Conservation (phyloP, 2,797 vertebrate species). For the Notolabrus celidotus region DNA sequence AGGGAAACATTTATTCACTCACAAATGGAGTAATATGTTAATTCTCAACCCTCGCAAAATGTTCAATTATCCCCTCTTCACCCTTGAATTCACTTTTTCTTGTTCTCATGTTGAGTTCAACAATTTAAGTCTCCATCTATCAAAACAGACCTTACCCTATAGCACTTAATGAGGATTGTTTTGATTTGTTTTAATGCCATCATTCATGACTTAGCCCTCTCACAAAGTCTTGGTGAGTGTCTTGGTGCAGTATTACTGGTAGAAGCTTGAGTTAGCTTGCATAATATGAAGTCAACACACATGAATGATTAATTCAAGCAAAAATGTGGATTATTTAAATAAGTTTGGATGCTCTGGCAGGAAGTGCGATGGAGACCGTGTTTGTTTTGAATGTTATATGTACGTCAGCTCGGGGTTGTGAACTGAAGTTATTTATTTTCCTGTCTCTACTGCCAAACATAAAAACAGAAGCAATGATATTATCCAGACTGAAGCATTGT, state of each 20-base stretch:
- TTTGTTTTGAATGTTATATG: conserved; percentile 11
- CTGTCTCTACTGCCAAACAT: background rate
- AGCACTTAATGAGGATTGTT: too few species aligned
- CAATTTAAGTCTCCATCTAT: conserved; percentile 29
- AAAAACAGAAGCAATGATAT: background rate
- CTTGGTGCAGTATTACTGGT: conserved; percentile 31
- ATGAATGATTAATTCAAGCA: conserved; percentile 55
- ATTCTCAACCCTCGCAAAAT: conserved; percentile 17
- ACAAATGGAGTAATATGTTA: conserved; percentile 49
- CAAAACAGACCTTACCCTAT: conserved; percentile 3
- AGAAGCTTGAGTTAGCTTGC: conserved; percentile 38
- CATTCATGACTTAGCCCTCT: too few species aligned
- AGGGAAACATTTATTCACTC: conserved; percentile 44
- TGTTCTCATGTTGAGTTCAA: conserved; percentile 31
- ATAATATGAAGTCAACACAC: conserved; percentile 51
- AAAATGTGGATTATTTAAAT: conserved; percentile 66
- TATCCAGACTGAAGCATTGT: conserved; percentile 11
- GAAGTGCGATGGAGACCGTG: conserved; percentile 25
- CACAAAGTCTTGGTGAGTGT: conserved; percentile 35
- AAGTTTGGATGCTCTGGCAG: conserved; percentile 24
- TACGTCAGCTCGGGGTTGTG: background rate
- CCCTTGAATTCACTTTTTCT: conserved; percentile 28
- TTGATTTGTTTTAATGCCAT: too few species aligned
- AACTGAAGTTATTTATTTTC: background rate
- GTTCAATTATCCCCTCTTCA: conserved; percentile 28